These are phyloP conservation scores for Paramormyrops kingsleyae DNA, from an alignment of 2,113 vertebrate species.

Conservation along the genomic window DNA sequence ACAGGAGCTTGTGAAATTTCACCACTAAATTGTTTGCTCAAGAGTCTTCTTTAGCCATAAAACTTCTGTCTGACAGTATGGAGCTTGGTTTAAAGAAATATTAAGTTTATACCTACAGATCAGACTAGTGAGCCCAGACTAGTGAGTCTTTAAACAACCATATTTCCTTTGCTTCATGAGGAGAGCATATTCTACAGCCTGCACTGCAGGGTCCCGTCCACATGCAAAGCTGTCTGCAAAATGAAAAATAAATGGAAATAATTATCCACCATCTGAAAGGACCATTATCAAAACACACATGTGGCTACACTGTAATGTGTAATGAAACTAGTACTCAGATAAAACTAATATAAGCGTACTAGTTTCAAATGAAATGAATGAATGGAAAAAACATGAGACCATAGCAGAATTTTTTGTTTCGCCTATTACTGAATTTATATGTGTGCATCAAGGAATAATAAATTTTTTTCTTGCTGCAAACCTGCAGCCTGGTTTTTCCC, in stretches of 20 bases:
- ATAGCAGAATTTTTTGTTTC: no score
- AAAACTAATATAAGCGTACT: not conserved
- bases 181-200: not conserved
- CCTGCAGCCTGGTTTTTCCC: no score
- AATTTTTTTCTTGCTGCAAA: no score
- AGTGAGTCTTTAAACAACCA: not conserved
- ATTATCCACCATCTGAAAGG: not conserved
- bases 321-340: not conserved
- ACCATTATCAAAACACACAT: not conserved
- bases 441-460: no score
- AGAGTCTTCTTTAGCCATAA: not conserved
- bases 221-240: not conserved
- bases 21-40: not conserved
- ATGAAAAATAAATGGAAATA: not conserved
- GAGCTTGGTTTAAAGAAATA: not conserved
- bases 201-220: not conserved
- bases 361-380: not conserved
- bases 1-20: not conserved
- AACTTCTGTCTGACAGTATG: not conserved
- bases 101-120: not conserved
- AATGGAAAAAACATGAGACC: no score
- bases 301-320: not conserved
- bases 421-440: no score
- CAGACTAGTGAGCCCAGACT: not conserved
- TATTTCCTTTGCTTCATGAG: not conserved